A percentile compares a stretch with the other conserved stretches of the same genome.
These are phyloP conservation scores for Escarpia spicata DNA, from an alignment of 2,888 invertebrate genomes.

Conservation along the genomic window DNA sequence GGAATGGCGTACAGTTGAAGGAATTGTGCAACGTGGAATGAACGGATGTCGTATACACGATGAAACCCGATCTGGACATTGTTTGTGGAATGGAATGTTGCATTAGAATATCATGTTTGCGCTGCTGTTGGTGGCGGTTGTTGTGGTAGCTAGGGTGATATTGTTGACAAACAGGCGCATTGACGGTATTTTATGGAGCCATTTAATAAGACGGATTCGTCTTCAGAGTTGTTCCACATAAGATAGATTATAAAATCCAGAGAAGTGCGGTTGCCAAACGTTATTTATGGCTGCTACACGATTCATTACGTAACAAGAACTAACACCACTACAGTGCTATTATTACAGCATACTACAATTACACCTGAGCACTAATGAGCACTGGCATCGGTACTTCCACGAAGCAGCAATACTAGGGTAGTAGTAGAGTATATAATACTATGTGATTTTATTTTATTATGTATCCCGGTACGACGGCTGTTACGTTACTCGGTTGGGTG, in stretches of 20 bases:
- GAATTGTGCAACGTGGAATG: background rate
- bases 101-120: background rate
- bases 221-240: background rate
- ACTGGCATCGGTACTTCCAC: too few relatives aligned
- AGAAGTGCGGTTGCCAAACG: background rate
- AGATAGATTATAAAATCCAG: background rate
- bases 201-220: background rate
- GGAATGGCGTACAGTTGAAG: background rate
- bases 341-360: background rate
- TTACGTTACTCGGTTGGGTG: too few relatives aligned
- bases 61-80: background rate
- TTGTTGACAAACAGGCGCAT: background rate
- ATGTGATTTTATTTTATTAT: too few relatives aligned
- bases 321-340: background rate
- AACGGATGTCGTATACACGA: background rate
- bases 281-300: background rate
- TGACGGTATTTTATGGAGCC: background rate
- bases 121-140: background rate
- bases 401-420: too few relatives aligned
- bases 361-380: too few relatives aligned
- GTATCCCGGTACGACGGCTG: too few relatives aligned
- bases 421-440: too few relatives aligned
- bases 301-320: background rate
- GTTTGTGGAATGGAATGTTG: background rate
- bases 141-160: background rate